A percentile compares a stretch with the other conserved stretches of the same genome.
Conservation (phyloP, 2,888 invertebrate genomes). For the Torymus tubicola region DNA sequence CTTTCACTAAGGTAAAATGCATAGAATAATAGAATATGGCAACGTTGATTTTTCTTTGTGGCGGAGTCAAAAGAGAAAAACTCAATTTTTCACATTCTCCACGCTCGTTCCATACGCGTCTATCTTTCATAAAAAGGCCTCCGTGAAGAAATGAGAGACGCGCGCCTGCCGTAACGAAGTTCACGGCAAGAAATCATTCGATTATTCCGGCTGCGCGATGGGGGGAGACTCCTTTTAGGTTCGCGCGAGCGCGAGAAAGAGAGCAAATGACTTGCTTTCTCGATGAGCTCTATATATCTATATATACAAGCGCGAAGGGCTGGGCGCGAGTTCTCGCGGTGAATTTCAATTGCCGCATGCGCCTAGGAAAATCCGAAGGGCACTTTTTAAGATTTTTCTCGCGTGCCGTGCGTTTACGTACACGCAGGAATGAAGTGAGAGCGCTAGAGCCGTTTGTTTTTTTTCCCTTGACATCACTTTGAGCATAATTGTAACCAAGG, state of each 20-base stretch:
- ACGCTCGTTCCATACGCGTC: too few species aligned
- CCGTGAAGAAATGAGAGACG: too few species aligned
- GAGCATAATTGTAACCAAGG: not conserved
- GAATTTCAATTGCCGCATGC: slow-evolving; percentile 32
- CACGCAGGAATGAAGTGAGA: not conserved
- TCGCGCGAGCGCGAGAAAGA: slow-evolving; percentile 6
- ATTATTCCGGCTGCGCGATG: slow-evolving; percentile 1
- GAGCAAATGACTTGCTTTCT: slow-evolving; percentile 25
- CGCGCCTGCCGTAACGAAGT: slow-evolving; percentile 15
- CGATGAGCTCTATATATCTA: not conserved
- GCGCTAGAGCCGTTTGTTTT: not conserved
- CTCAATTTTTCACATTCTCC: not conserved
- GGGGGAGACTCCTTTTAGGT: slow-evolving; percentile 2
- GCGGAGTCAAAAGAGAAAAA: not conserved
- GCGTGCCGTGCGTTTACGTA: not conserved
- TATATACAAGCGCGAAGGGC: not conserved
- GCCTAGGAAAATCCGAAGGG: slow-evolving; percentile 33
- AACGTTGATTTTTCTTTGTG: too few species aligned
- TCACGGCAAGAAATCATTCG: slow-evolving; percentile 29
- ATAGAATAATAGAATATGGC: too few species aligned
- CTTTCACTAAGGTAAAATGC: too few species aligned
- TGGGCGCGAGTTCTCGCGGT: not conserved
- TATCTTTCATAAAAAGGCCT: not conserved
- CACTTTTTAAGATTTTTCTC: slow-evolving; percentile 6
- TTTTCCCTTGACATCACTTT: not conserved